Evolutionary conservation across 2,888 invertebrate genomes (phyloP).

Genomic region (Rhopalosiphum nymphaeae): DNA sequence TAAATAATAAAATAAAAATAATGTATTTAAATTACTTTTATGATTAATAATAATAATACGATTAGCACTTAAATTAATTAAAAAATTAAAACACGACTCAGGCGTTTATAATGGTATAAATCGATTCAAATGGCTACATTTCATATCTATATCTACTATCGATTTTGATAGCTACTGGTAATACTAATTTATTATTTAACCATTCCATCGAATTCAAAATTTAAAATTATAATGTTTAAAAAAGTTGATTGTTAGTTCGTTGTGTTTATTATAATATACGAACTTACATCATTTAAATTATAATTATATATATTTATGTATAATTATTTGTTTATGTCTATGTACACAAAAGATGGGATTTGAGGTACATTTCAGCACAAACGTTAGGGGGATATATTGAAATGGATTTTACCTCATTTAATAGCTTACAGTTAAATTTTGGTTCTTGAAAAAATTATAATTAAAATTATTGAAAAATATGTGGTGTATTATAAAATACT

Average conservation of each 20-base stretch:
- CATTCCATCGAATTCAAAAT: not conserved
- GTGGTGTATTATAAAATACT: not conserved
- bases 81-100: not conserved
- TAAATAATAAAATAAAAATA: too few species aligned
- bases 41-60: too few species aligned
- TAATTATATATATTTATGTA: not conserved
- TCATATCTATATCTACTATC: not conserved
- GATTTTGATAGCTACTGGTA: not conserved
- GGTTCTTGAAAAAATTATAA: not conserved
- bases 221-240: not conserved
- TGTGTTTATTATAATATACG: not conserved
- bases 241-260: not conserved
- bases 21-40: too few species aligned
- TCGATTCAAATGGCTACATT: not conserved
- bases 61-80: not conserved
- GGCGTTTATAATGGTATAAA: not conserved
- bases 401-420: not conserved
- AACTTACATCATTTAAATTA: not conserved
- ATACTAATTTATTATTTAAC: not conserved
- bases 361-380: too few species aligned
- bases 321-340: not conserved
- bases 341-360: too few species aligned
- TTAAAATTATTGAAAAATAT: not conserved
- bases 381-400: too few species aligned
- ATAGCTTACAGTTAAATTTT: not conserved